Evolutionary conservation across 1,140 invertebrate genomes (phyloP), one percentile per base, ranked within the genome.

Genomic region (Latrodectus geometricus): DNA sequence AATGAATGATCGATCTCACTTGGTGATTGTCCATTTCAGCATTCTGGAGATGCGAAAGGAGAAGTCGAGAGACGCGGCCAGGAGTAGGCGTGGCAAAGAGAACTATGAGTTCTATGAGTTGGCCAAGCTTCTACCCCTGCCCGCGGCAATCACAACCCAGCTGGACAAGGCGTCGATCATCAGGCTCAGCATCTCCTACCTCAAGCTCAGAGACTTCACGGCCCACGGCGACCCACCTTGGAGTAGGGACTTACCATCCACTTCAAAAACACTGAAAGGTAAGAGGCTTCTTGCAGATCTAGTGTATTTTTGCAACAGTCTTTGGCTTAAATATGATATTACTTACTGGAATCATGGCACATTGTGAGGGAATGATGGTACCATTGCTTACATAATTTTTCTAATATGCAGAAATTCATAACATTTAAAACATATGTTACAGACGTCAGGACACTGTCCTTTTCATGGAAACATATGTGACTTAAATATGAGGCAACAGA

Each of bases 61-160:
- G 91, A 99, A 99, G 91, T 98, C 96, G 72, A 93, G 97, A 89
- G 97, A 99, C 91, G 98, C 98, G 65, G 98, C 98, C 4, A 93
- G 98, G 77, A 97, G 96, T 11, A 92, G 98, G 65, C 94, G 98
- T 68, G 97, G 97, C 48, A 99, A 99, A 90, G 98, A 99, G 92
- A 99, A 99, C 92, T 98, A 96, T 91, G 98, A 99, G 92, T 99
- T 99, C 92, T 98, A 98, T 92, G 97, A 99, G 92, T 92, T 99
- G 91, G 97, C 98, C 86, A 99, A 99, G 93, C 96, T 99, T 95
- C 93, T 99, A 88, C 98, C 98, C 0, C 93, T 99, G 66, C 98
- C 98, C 0, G 95, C 96, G 5, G 97, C 97, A 89, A 99, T 99
- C 91, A 99, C 98, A 88, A 97, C 96, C 88, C 98, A 99, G 91